phyloP scores from a whole-genome alignment of 2,888 invertebrate genomes.

The Diaperis boleti region DNA sequence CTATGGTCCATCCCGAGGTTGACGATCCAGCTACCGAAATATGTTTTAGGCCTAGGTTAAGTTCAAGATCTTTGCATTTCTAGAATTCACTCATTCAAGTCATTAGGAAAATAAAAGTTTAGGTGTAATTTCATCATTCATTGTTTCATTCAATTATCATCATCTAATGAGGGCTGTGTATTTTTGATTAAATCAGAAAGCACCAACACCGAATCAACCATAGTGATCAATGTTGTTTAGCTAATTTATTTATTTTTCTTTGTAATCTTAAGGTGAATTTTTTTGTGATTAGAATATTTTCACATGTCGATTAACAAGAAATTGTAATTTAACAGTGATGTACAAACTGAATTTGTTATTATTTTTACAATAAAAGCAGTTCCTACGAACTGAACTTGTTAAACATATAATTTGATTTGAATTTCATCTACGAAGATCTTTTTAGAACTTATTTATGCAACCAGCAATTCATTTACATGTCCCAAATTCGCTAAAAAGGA shows the following conservation, averaged over 20 bases:
- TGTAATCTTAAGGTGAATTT: slow-evolving; percentile 9
- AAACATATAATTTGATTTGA: too few species aligned
- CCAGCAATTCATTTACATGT: too few species aligned
- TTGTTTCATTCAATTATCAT: slow-evolving; percentile 9
- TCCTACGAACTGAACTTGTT: too few species aligned
- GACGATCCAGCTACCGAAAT: slow-evolving; percentile 86
- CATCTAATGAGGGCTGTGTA: slow-evolving; percentile 42
- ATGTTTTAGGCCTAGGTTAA: slow-evolving; percentile 84
- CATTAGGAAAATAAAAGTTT: slow-evolving; percentile 19
- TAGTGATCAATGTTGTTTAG: slow-evolving; percentile 9
- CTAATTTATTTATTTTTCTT: slow-evolving; percentile 23
- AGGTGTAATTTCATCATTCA: slow-evolving; percentile 8
- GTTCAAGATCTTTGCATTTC: background rate
- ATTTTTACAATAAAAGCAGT: slow-evolving; percentile 20
- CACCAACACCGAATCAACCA: slow-evolving; percentile 29
- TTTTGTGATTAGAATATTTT: slow-evolving; percentile 11
- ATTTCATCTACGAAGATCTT: too few species aligned
- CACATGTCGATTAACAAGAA: background rate
- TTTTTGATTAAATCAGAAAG: slow-evolving; percentile 39
- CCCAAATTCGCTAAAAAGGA: too few species aligned
- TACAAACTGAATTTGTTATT: slow-evolving; percentile 26
- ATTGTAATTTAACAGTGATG: slow-evolving; percentile 21
- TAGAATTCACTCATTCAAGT: slow-evolving; percentile 1
- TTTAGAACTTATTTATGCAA: too few species aligned
- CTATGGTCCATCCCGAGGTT: slow-evolving; percentile 88